Conservation (phyloP, 1,140 invertebrate species). For the Mylabris phalerata region DNA sequence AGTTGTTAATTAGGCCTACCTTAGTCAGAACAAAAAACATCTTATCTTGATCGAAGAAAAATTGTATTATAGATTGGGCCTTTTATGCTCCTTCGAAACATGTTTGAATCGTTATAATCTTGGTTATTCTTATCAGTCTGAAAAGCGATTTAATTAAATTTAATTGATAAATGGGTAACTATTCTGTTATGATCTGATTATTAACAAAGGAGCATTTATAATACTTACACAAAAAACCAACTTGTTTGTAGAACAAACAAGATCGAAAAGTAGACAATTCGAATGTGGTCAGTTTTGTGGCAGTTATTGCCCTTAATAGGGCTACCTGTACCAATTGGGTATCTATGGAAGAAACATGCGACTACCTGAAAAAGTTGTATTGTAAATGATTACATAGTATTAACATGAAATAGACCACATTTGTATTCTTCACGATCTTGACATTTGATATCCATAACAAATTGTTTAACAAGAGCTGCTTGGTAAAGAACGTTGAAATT, state of each 20-base stretch:
- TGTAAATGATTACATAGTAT: slow-evolving; percentile 9
- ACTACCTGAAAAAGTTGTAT: slow-evolving; percentile 4
- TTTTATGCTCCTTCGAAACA: not conserved
- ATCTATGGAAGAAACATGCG: slow-evolving; percentile 1
- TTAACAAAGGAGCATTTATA: too few species aligned
- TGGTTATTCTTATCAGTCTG: too few species aligned
- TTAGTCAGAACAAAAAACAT: slow-evolving; percentile 1
- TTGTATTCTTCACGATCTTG: slow-evolving; percentile 14
- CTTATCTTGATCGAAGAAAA: not conserved
- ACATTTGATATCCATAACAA: slow-evolving; percentile 13
- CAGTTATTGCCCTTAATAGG: too few species aligned
- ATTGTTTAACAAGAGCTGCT: slow-evolving; percentile 9
- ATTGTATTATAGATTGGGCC: too few species aligned
- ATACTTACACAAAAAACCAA: too few species aligned
- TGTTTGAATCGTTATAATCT: slow-evolving; percentile 1
- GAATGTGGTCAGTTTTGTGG: too few species aligned
- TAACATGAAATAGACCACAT: slow-evolving; percentile 12
- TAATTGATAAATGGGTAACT: not conserved
- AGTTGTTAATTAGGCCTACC: slow-evolving; percentile 5
- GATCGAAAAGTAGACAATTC: too few species aligned
- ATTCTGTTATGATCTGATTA: too few species aligned
- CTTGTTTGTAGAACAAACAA: not conserved
- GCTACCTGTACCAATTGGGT: not conserved
- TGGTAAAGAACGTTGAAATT: too few species aligned
- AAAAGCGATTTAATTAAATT: not conserved